Conservation (phyloP, 2,113 vertebrate genomes). For the Poecile atricapillus region DNA sequence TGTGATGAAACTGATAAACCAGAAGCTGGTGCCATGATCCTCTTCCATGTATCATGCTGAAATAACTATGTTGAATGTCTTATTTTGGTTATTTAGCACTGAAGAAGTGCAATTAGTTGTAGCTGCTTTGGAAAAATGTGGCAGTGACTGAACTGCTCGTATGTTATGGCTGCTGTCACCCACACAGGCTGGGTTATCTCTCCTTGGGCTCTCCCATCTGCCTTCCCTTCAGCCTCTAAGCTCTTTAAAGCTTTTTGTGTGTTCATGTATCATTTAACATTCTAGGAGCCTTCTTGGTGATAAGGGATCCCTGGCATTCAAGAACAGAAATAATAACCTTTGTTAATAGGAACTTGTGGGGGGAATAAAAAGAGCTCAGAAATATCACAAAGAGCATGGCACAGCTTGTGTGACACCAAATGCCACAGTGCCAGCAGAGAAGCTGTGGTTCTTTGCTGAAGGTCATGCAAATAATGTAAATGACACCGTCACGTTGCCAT, state of each 20-base stretch:
- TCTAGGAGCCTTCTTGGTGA: background rate
- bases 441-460: background rate
- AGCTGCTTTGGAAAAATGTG: background rate
- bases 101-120: background rate
- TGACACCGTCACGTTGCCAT: rapidly evolving
- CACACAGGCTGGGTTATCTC: rapidly evolving
- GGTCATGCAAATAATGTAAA: background rate
- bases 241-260: background rate
- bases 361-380: background rate
- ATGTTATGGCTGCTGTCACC: background rate
- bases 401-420: background rate
- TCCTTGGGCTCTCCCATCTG: background rate
- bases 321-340: background rate
- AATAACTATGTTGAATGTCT: background rate
- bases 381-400: background rate
- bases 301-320: background rate
- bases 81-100: background rate
- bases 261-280: background rate
- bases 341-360: background rate
- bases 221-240: background rate
- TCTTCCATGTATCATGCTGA: background rate
- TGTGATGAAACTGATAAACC: background rate
- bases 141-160: background rate
- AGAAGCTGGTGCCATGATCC: background rate
- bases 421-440: background rate